phyloP scores from a whole-genome alignment of 1,140 invertebrate species.

The Lordiphosa mommai region DNA sequence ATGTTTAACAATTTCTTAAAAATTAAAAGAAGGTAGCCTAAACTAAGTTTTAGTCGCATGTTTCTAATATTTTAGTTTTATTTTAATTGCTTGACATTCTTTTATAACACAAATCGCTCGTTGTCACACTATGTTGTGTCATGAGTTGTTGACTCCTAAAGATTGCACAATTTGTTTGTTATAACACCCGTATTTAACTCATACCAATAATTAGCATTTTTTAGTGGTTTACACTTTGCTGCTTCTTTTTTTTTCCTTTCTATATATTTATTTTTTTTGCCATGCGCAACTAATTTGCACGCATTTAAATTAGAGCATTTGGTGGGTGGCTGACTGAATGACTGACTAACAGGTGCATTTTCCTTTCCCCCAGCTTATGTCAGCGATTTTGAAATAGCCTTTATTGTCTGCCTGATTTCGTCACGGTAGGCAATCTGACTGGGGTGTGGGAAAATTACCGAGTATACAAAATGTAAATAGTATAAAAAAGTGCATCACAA shows the following conservation, averaged over 20 bases:
- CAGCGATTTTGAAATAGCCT: constrained; percentile 1
- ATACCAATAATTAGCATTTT: constrained; percentile 46
- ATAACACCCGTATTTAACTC: constrained; percentile 26
- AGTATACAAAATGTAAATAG: constrained; percentile 4
- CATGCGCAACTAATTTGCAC: constrained; percentile 44
- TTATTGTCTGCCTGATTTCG: not conserved
- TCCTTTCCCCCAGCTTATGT: not conserved
- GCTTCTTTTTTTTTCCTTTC: constrained; percentile 18
- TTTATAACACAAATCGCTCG: too few species aligned
- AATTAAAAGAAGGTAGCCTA: too few species aligned
- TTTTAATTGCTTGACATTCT: too few species aligned
- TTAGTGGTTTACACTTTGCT: constrained; percentile 45
- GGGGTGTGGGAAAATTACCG: constrained; percentile 18
- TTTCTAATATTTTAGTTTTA: too few species aligned
- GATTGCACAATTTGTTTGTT: constrained; percentile 29
- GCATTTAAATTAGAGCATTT: constrained; percentile 19
- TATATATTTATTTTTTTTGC: constrained; percentile 7
- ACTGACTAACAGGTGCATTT: too few species aligned
- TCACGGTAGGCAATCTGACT: not conserved
- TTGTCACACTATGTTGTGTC: not conserved
- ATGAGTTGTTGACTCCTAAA: constrained; percentile 7
- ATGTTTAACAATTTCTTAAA: too few species aligned
- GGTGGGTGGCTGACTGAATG: constrained; percentile 2
- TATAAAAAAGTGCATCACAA: too few species aligned
- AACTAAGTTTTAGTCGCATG: too few species aligned